A percentile compares a stretch with the other conserved stretches of the same genome.
phyloP scores from a whole-genome alignment of 2,797 vertebrate genomes.

The Gadopsis bispinosus region DNA sequence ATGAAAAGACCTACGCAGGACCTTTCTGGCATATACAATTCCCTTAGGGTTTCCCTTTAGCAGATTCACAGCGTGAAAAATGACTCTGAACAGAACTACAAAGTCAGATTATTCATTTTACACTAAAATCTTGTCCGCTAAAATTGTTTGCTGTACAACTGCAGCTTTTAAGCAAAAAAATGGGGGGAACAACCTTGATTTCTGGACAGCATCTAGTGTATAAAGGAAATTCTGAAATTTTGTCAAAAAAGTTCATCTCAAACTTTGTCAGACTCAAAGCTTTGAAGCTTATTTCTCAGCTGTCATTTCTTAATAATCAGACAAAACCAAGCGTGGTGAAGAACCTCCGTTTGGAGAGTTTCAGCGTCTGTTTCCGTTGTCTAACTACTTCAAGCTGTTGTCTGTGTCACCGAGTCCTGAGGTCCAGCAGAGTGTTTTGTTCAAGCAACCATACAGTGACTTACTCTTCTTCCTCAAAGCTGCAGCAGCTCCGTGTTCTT shows the following conservation, averaged over 20 bases:
- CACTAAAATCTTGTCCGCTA: neutral
- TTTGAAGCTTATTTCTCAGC: neutral
- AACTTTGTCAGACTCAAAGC: neutral
- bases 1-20: neutral
- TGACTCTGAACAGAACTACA: neutral
- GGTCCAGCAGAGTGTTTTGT: slow-evolving; percentile 6
- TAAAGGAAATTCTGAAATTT: neutral
- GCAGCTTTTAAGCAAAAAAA: neutral
- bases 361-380: neutral
- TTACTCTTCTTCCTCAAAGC: slow-evolving; percentile 10
- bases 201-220: neutral
- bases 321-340: neutral
- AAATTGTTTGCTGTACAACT: neutral
- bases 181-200: neutral
- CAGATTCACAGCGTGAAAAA: neutral
- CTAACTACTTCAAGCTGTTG: slow-evolving; percentile 1
- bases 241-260: neutral
- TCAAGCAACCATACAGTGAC: neutral
- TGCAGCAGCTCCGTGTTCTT: slow-evolving; percentile 1
- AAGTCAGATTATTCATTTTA: neutral
- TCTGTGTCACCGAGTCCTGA: slow-evolving; percentile 6
- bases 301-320: neutral
- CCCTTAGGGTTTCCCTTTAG: neutral
- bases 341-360: neutral
- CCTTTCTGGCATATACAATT: neutral